These are phyloP conservation scores for Calidris pygmaea DNA, from an alignment of 2,113 vertebrate species.

Conservation along the genomic window DNA sequence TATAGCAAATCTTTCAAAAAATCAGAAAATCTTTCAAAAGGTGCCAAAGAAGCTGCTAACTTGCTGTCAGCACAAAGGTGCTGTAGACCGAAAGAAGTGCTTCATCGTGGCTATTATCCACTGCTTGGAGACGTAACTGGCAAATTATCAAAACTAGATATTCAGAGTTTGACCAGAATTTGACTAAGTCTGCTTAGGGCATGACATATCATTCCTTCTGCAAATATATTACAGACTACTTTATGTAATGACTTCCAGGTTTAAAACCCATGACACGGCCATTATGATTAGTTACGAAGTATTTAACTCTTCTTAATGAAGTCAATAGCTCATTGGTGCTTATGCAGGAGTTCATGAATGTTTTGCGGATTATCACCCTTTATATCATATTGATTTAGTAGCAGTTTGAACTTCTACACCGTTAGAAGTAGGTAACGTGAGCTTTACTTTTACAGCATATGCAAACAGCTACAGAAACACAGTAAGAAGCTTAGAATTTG, in stretches of 20 bases:
- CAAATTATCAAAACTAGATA: not conserved
- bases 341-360: not conserved
- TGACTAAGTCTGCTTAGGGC: not conserved
- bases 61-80: not conserved
- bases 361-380: not conserved
- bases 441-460: rapidly evolving
- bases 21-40: not conserved
- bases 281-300: not conserved
- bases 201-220: not conserved
- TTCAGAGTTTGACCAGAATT: not conserved
- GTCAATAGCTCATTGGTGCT: not conserved
- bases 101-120: rapidly evolving
- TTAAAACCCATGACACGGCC: not conserved
- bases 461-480: not conserved
- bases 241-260: not conserved
- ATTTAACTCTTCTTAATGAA: not conserved
- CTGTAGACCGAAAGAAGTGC: not conserved
- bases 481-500: not conserved
- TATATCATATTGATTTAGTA: not conserved
- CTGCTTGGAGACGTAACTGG: not conserved
- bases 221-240: not conserved
- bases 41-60: not conserved
- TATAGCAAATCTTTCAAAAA: not conserved
- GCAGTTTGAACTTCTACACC: not conserved
- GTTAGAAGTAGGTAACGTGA: not conserved